Percentiles rank a stretch among this genome's conserved stretches.
Evolutionary conservation across 2,113 vertebrate genomes (phyloP).

Genomic region (Cettia cetti): DNA sequence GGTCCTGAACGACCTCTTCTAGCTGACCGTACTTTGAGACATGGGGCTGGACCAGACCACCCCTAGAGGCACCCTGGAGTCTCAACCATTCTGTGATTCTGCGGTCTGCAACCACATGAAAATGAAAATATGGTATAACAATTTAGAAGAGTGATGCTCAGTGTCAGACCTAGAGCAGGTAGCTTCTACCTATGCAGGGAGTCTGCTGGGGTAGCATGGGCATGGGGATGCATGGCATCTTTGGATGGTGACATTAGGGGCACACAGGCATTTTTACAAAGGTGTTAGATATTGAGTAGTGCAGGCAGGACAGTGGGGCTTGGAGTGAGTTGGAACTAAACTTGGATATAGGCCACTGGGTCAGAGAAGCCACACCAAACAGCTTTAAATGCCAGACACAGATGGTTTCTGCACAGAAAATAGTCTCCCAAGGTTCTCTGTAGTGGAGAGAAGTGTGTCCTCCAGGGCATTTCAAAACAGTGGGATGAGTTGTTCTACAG

Average conservation of each 20-base stretch:
- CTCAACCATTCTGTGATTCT: background rate
- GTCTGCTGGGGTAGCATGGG: background rate
- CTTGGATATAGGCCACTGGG: background rate
- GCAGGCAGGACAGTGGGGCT: background rate
- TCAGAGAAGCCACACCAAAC: background rate
- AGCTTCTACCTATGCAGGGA: background rate
- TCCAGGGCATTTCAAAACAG: background rate
- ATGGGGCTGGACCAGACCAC: background rate
- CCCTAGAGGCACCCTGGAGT: background rate
- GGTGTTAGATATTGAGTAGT: fast-evolving
- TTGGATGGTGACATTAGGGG: background rate
- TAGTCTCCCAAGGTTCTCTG: background rate
- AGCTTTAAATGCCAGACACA: background rate
- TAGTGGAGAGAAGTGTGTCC: background rate
- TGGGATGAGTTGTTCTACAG: background rate
- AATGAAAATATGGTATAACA: background rate
- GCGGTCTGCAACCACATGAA: background rate
- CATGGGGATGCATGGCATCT: fast-evolving
- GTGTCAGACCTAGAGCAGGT: background rate
- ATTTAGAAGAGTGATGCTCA: fast-evolving
- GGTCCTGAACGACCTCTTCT: background rate
- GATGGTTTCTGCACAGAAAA: background rate
- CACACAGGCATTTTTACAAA: background rate
- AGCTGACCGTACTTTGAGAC: background rate
- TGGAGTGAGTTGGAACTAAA: background rate